Evolutionary conservation across 2,113 vertebrate species (phyloP).

Genomic region (Mobula hypostoma): DNA sequence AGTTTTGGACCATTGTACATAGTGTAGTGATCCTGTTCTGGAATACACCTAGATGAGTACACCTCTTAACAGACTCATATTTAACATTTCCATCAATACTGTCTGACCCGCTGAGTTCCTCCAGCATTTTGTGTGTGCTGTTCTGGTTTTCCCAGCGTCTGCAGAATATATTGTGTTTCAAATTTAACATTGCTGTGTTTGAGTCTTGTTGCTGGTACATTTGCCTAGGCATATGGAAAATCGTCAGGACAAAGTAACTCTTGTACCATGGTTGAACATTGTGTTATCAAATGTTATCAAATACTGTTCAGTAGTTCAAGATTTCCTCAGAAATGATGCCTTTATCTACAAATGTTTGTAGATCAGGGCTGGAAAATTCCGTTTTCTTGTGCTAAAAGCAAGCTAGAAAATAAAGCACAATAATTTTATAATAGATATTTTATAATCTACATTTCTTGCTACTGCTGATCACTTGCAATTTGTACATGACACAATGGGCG

Average conservation of each 20-base stretch:
- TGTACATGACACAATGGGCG: too few relatives aligned
- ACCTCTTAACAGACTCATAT: not conserved
- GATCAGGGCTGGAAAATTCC: not conserved
- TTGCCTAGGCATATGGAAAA: too few relatives aligned
- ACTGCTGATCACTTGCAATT: not conserved
- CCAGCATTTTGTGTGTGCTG: too few relatives aligned
- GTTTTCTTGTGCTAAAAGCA: not conserved
- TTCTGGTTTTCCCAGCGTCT: too few relatives aligned
- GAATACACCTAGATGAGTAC: not conserved
- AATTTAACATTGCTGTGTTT: not conserved
- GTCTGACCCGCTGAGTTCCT: too few relatives aligned
- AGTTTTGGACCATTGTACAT: not conserved
- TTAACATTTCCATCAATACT: too few relatives aligned
- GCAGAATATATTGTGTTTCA: too few relatives aligned
- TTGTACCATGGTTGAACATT: not conserved
- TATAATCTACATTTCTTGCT: not conserved
- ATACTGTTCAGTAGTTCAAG: not conserved
- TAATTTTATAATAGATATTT: not conserved
- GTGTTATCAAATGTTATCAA: not conserved
- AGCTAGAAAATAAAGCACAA: not conserved
- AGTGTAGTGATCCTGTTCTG: not conserved
- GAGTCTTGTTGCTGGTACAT: too few relatives aligned
- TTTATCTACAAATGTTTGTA: not conserved
- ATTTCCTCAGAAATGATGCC: not conserved
- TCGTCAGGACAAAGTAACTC: not conserved